Evolutionary conservation across 2,888 invertebrate species (phyloP), one percentile per base, ranked within the genome.

Genomic region (Choreutis nemorana): DNA sequence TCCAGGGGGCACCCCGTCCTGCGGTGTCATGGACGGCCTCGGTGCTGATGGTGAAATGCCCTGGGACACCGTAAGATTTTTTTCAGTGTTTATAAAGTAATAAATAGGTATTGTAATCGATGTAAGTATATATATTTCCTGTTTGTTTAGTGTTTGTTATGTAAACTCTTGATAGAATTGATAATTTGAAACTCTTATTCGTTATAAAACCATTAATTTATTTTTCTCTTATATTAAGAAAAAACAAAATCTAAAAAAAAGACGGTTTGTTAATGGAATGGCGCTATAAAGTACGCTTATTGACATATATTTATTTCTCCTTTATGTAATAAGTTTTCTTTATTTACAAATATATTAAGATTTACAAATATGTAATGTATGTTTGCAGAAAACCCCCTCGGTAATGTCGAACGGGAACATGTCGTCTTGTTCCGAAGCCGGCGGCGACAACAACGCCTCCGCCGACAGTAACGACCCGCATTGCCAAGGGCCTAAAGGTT

Each of bases 11-110:
- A 77, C 79, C 71, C 79, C 79, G 71, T 75, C 79, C 70, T 79
- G 79, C 57, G 79, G 80, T 71, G 79, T 78, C 71, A 78, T 80
- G 78, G 80, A 80, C 72, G 78, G 78, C 70, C 71, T 80, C 73
- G 78, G 78, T 71, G 77, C 77, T 72, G 79, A 80, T 71, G 79
- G 78, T 72, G 81, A 81, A 72, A 78, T 79, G 71, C 77, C 79
- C 60, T 80, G 80, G 80, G 78, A 80, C 70, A 77, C 77, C 73
- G 79, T 79, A 45, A 77, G 78, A 27, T 24, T 10, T 29, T 26
- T 23, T n/a, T 28, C 15, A 21, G 11, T n/a, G n/a, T n/a, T n/a
- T n/a, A n/a, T n/a, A n/a, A n/a, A n/a, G n/a, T n/a, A n/a, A n/a
- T n/a, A n/a, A n/a, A n/a, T n/a, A n/a, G n/a, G n/a, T n/a, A n/a